A percentile compares a stretch with the other conserved stretches of the same genome.
phyloP scores from a whole-genome alignment of 2,888 invertebrate genomes.

The Stomorhina lunata region DNA sequence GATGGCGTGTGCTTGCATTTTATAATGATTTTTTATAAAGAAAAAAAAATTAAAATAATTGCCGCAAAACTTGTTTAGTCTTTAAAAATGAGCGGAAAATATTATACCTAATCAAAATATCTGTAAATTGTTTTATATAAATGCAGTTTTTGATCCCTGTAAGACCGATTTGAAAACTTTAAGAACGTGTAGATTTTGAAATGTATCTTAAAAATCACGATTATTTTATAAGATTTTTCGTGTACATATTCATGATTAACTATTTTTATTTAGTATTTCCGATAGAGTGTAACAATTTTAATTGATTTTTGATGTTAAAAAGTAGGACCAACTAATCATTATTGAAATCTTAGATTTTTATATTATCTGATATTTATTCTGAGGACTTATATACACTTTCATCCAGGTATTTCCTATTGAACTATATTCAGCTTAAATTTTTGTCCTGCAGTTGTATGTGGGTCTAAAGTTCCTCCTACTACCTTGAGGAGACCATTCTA shows the following conservation, averaged over 20 bases:
- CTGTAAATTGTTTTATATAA: constrained; percentile 32
- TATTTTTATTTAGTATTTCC: not conserved
- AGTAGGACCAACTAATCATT: constrained; percentile 20
- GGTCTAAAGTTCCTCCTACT: too few relatives aligned
- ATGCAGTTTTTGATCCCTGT: not conserved
- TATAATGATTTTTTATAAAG: not conserved
- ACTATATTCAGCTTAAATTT: too few relatives aligned
- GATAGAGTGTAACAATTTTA: constrained; percentile 5
- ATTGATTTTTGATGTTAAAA: not conserved
- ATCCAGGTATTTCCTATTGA: too few relatives aligned
- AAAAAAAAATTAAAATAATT: not conserved
- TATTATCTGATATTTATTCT: too few relatives aligned
- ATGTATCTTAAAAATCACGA: constrained; percentile 54
- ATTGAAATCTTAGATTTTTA: too few relatives aligned
- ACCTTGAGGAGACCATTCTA: too few relatives aligned
- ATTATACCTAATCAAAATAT: not conserved
- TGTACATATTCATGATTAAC: constrained; percentile 7
- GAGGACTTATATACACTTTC: too few relatives aligned
- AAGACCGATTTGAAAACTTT: not conserved
- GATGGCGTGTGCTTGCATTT: not conserved
- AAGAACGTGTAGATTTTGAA: not conserved
- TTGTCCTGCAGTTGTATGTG: too few relatives aligned
- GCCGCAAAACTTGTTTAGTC: constrained; percentile 40
- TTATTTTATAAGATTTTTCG: constrained; percentile 1
- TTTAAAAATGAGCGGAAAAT: too few relatives aligned